A percentile compares a stretch with the other conserved stretches of the same genome.
phyloP scores from a whole-genome alignment of 2,888 invertebrate species.

The Agapostemon virescens region DNA sequence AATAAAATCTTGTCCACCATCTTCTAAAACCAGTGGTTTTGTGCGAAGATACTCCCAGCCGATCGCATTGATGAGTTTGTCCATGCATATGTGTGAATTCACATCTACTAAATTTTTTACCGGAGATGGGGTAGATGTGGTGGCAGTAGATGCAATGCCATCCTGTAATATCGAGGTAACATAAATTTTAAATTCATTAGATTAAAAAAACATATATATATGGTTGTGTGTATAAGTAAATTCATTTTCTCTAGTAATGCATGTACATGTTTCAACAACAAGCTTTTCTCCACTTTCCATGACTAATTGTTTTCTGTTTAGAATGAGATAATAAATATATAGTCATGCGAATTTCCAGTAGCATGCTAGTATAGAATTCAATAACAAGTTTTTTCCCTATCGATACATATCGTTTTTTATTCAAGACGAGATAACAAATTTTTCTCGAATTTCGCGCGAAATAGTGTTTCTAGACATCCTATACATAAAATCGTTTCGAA shows the following conservation, averaged over 20 bases:
- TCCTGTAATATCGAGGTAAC: constrained; percentile 82
- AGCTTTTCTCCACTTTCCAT: no score
- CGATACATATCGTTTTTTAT: not conserved
- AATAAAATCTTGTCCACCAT: constrained; percentile 87
- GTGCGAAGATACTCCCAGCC: constrained; percentile 93
- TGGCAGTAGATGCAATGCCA: constrained; percentile 91
- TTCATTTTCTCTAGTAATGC: no score
- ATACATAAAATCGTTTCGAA: not conserved
- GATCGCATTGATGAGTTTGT: constrained; percentile 88
- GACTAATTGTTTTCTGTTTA: no score
- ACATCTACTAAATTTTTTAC: constrained; percentile 92
- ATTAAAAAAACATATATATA: no score
- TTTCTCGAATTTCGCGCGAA: not conserved
- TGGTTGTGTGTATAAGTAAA: not conserved
- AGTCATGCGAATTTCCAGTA: no score
- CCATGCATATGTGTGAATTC: constrained; percentile 86
- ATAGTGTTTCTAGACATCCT: no score
- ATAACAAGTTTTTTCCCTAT: not conserved
- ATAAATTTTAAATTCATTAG: not conserved
- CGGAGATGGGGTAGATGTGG: constrained; percentile 89
- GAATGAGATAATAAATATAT: no score
- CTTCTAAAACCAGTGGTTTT: constrained; percentile 84
- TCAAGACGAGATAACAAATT: not conserved
- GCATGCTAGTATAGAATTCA: not conserved
- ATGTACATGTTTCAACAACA: no score